Evolutionary conservation across 2,113 vertebrate genomes (phyloP).

Genomic region (Eretmochelys imbricata): DNA sequence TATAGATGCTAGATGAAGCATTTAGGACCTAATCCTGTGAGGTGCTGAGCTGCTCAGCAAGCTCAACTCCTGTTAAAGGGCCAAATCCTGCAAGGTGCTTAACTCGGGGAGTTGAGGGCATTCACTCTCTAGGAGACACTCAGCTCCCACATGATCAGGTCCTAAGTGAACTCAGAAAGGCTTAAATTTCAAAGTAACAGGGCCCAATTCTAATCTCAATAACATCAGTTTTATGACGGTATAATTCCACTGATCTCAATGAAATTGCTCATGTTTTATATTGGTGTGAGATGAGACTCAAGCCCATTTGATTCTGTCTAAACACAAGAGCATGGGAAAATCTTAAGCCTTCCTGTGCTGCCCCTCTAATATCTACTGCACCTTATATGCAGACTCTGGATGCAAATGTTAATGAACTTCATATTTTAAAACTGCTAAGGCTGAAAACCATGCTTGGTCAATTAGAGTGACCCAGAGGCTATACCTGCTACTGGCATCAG

Average conservation of each 20-base stretch:
- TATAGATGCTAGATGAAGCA: background rate
- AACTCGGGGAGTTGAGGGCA: background rate
- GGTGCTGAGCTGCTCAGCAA: background rate
- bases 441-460: constrained; percentile 10
- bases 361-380: background rate
- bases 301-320: background rate
- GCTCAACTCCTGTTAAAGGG: background rate
- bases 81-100: background rate
- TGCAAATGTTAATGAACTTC: constrained; percentile 17
- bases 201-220: background rate
- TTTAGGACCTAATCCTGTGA: background rate
- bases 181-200: background rate
- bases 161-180: background rate
- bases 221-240: background rate
- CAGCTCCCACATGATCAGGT: background rate
- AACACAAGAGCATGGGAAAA: background rate
- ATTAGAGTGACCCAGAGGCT: background rate
- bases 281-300: background rate
- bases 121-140: background rate
- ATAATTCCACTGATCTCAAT: background rate
- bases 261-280: accelerated
- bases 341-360: background rate
- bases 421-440: background rate
- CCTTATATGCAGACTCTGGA: background rate
- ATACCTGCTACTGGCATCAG: background rate